phyloP scores from a whole-genome alignment of 2,888 invertebrate species.

The Lochmaea capreae region DNA sequence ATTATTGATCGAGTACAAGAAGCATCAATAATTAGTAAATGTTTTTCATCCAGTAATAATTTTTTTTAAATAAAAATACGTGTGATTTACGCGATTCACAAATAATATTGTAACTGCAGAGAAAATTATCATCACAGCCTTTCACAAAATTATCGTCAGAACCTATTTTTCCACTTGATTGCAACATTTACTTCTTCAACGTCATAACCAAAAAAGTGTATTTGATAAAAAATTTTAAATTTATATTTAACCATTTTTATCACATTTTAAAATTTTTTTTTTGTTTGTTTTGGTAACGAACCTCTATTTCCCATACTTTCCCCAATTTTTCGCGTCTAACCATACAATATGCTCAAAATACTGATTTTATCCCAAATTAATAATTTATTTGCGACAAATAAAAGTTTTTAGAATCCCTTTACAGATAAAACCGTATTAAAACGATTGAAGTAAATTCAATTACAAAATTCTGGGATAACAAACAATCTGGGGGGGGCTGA shows the following conservation, averaged over 20 bases:
- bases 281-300: conserved; percentile 36
- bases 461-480: conserved; percentile 1
- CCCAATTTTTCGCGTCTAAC: conserved; percentile 23
- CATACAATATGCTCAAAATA: conserved; percentile 29
- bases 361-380: conserved; percentile 8
- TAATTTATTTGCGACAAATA: neutral
- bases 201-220: conserved; percentile 26
- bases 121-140: conserved; percentile 42
- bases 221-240: conserved; percentile 29
- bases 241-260: conserved; percentile 40
- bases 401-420: neutral
- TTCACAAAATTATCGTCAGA: conserved; percentile 33
- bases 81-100: neutral
- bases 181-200: conserved; percentile 20
- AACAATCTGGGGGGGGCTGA: conserved; percentile 20
- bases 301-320: conserved; percentile 18
- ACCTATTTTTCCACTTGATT: conserved; percentile 25
- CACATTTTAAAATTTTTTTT: conserved; percentile 41
- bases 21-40: neutral
- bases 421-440: neutral
- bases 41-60: neutral
- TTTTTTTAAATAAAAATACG: neutral
- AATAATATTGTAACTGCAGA: conserved; percentile 8
- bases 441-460: too few species aligned
- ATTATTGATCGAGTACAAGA: neutral